Evolutionary conservation across 2,797 vertebrate genomes (phyloP).

Genomic region (Clarias pachynema): DNA sequence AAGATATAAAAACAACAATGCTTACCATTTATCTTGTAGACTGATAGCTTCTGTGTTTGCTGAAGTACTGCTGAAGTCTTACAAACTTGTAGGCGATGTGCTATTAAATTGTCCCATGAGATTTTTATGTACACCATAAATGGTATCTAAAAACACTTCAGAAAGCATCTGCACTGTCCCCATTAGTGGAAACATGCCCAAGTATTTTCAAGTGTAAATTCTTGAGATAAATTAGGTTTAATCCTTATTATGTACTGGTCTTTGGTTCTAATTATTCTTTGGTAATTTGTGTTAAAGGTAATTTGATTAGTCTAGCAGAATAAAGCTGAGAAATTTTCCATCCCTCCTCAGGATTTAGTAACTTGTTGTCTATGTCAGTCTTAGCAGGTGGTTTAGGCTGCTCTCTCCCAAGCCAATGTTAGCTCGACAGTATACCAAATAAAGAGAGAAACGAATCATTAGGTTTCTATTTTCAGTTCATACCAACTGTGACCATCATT

Average conservation of each 20-base stretch:
- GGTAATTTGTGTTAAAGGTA: background rate
- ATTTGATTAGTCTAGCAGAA: background rate
- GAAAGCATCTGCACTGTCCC: background rate
- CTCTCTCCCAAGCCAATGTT: slow-evolving; percentile 53
- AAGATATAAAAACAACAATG: background rate
- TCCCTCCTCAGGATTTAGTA: slow-evolving; percentile 33
- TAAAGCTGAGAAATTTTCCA: background rate
- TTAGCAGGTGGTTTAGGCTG: slow-evolving; percentile 59
- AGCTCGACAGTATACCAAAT: slow-evolving; percentile 61
- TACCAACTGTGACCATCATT: slow-evolving; percentile 29
- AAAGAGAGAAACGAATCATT: slow-evolving; percentile 53
- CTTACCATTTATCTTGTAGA: background rate
- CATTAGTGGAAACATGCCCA: background rate
- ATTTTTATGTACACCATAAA: slow-evolving; percentile 28
- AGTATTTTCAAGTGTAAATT: background rate
- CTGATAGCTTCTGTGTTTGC: slow-evolving; percentile 4
- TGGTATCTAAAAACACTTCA: slow-evolving; percentile 22
- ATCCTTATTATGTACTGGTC: background rate
- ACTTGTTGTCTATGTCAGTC: slow-evolving; percentile 43
- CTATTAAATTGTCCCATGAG: slow-evolving; percentile 32
- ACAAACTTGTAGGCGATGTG: slow-evolving; percentile 9
- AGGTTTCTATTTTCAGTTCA: slow-evolving; percentile 59
- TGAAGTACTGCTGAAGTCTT: background rate
- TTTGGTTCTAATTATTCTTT: background rate
- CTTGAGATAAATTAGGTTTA: background rate